phyloP scores from a whole-genome alignment of 2,797 vertebrate genomes.

The Tapirus indicus region DNA sequence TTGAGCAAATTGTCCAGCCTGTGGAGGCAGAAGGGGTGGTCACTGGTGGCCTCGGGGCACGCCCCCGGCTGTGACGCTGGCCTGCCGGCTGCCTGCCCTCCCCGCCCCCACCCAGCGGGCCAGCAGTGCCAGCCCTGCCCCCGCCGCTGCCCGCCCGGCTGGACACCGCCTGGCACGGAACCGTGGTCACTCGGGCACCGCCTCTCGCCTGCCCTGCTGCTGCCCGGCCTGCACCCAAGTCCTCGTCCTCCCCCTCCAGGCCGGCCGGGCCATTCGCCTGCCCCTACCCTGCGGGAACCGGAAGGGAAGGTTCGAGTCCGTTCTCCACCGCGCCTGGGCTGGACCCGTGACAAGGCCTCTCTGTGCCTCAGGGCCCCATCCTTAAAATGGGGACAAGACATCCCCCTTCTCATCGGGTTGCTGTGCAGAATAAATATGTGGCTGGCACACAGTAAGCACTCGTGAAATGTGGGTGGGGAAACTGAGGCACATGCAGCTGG shows the following conservation, averaged over 20 bases:
- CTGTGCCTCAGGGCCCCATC: background rate
- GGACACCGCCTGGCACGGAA: constrained; percentile 78
- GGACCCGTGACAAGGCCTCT: background rate
- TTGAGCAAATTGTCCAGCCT: constrained; percentile 99
- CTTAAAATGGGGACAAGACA: background rate
- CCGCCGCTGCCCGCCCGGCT: constrained; percentile 64
- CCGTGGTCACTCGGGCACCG: background rate
- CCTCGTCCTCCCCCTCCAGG: background rate
- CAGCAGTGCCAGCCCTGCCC: constrained; percentile 52
- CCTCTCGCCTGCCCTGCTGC: background rate
- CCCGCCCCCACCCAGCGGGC: constrained; percentile 65
- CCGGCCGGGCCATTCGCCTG: background rate
- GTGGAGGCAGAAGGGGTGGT: constrained; percentile 94
- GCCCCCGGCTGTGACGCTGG: background rate
- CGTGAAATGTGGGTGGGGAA: background rate
- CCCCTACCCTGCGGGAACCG: background rate
- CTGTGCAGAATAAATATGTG: background rate
- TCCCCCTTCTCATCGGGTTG: background rate
- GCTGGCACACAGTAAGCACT: background rate
- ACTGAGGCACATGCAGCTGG: background rate
- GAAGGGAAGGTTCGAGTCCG: background rate
- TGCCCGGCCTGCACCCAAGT: background rate
- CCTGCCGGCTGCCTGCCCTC: background rate
- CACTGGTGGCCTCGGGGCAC: constrained; percentile 86
- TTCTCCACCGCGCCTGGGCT: background rate